These are phyloP conservation scores for Carabus problematicus DNA, from an alignment of 2,888 invertebrate genomes.

Conservation along the genomic window DNA sequence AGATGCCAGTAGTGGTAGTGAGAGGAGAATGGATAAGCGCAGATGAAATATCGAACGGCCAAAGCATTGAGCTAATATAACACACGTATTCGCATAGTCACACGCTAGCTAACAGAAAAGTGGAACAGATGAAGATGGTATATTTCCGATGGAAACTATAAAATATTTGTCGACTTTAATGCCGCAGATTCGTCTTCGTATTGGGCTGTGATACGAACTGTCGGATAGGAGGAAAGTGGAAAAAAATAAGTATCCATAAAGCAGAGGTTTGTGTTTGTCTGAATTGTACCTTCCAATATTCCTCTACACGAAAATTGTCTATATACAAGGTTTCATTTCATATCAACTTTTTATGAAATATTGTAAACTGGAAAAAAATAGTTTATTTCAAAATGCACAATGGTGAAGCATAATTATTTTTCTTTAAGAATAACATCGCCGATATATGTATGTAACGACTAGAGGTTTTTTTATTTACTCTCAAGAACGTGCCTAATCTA, in stretches of 20 bases:
- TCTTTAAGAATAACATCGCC: too few species aligned
- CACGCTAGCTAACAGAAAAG: too few species aligned
- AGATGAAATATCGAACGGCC: neutral
- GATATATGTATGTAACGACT: too few species aligned
- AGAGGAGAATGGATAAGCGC: neutral
- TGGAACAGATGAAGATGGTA: neutral
- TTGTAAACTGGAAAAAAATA: neutral
- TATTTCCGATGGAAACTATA: neutral
- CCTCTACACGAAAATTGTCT: too few species aligned
- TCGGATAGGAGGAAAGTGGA: neutral
- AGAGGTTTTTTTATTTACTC: neutral
- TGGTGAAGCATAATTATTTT: too few species aligned
- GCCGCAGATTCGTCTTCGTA: slow-evolving; percentile 8
- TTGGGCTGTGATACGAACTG: slow-evolving; percentile 6
- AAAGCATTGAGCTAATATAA: slow-evolving; percentile 4
- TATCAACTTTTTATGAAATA: too few species aligned
- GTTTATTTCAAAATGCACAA: neutral
- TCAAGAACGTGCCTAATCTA: slow-evolving; percentile 12
- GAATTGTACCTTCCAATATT: too few species aligned
- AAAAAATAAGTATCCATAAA: slow-evolving; percentile 6
- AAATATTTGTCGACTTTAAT: slow-evolving; percentile 21
- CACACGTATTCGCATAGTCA: neutral
- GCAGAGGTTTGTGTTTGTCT: neutral
- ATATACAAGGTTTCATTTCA: too few species aligned
- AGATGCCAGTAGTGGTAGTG: too few species aligned